Evolutionary conservation across 2,888 invertebrate genomes (phyloP).

Genomic region (Cylindroiulus punctatus): DNA sequence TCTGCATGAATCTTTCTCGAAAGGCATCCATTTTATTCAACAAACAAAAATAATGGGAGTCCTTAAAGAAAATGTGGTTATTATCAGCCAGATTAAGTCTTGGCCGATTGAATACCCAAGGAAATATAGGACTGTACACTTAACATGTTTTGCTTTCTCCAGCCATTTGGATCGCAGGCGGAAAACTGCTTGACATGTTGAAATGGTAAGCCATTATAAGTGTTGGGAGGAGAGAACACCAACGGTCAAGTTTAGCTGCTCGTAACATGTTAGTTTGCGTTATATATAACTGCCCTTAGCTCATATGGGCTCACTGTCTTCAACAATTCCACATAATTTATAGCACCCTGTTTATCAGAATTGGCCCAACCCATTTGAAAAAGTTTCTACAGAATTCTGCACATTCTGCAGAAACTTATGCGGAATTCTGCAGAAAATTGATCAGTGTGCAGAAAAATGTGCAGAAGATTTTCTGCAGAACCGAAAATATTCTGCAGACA

Average conservation of each 20-base stretch:
- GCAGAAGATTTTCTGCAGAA: too few species aligned
- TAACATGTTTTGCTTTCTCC: slow-evolving; percentile 25
- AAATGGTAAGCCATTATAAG: background rate
- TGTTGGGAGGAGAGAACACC: background rate
- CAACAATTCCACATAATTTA: too few species aligned
- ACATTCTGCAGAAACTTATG: too few species aligned
- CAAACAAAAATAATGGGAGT: slow-evolving; percentile 47
- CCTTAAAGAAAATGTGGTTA: slow-evolving; percentile 12
- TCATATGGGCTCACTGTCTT: too few species aligned
- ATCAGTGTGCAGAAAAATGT: too few species aligned
- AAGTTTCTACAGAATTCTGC: too few species aligned
- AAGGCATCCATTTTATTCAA: slow-evolving; percentile 29
- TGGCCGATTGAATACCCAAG: slow-evolving; percentile 25
- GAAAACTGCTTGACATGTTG: background rate
- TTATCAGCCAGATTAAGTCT: slow-evolving; percentile 28
- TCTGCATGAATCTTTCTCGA: slow-evolving; percentile 37
- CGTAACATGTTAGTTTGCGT: background rate
- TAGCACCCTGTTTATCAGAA: too few species aligned
- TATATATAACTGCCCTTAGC: too few species aligned
- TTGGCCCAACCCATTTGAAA: too few species aligned
- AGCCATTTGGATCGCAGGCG: background rate
- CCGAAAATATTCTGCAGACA: too few species aligned
- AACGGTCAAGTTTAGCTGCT: background rate
- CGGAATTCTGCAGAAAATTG: too few species aligned
- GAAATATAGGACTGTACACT: slow-evolving; percentile 20